Evolutionary conservation across 2,888 invertebrate species (phyloP).

Genomic region (Gerris lacustris): DNA sequence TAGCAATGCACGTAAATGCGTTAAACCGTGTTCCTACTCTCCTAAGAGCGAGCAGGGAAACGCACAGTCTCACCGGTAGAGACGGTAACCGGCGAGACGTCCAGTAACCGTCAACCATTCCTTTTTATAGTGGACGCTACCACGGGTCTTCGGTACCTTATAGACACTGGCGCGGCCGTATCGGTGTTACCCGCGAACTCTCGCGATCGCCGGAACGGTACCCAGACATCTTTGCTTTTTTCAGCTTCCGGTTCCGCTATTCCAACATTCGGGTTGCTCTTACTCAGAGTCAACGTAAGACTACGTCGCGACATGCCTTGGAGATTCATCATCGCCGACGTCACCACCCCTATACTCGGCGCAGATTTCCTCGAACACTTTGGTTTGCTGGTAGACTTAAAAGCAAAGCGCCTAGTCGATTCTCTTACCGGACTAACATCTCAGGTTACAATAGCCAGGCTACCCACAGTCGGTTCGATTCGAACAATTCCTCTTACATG

Average conservation of each 20-base stretch:
- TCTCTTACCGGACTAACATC: background rate
- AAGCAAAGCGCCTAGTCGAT: background rate
- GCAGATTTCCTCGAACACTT: background rate
- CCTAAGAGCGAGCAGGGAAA: background rate
- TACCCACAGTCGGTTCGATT: background rate
- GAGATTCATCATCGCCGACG: background rate
- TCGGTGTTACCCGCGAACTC: slow-evolving; percentile 4
- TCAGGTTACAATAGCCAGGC: background rate
- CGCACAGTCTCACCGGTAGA: slow-evolving; percentile 17
- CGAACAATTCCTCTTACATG: background rate
- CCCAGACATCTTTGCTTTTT: slow-evolving; percentile 5
- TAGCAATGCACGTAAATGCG: slow-evolving; percentile 19
- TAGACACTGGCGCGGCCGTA: slow-evolving; percentile 16
- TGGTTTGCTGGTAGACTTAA: background rate
- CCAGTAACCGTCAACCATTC: slow-evolving; percentile 14
- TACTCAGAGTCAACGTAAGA: slow-evolving; percentile 20
- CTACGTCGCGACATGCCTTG: slow-evolving; percentile 18
- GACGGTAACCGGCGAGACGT: slow-evolving; percentile 15
- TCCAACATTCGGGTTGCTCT: slow-evolving; percentile 19
- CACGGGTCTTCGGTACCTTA: slow-evolving; percentile 5
- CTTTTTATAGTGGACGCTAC: slow-evolving; percentile 9
- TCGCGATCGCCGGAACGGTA: background rate
- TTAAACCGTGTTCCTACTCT: slow-evolving; percentile 18
- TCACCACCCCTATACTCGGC: background rate
- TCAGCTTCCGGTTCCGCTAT: slow-evolving; percentile 24